These are phyloP conservation scores for Neolamprologus kungweensis DNA, from an alignment of 2,113 vertebrate species.

Conservation along the genomic window DNA sequence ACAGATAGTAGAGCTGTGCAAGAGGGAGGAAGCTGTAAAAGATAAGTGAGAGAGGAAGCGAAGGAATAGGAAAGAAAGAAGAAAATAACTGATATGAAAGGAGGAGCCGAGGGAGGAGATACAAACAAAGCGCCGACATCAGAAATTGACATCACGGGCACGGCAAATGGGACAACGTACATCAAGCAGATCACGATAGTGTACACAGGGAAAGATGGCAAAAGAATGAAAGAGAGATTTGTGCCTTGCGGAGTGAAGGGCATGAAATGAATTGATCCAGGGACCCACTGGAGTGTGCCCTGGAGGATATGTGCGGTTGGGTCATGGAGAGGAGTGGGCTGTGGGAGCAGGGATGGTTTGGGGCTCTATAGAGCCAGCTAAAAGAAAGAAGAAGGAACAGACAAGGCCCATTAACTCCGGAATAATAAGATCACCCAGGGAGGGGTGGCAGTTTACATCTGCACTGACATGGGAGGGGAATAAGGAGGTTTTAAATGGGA, in stretches of 20 bases:
- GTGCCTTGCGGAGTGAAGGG: slow-evolving; percentile 50
- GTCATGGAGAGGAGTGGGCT: slow-evolving; percentile 20
- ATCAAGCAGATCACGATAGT: slow-evolving; percentile 34
- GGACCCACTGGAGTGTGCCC: slow-evolving; percentile 42
- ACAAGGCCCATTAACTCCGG: slow-evolving; percentile 63
- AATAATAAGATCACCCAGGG: slow-evolving; percentile 19
- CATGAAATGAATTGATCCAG: slow-evolving; percentile 57
- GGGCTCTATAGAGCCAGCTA: slow-evolving; percentile 16
- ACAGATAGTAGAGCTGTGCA: background rate
- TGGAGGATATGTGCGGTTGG: slow-evolving; percentile 23
- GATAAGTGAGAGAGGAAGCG: background rate
- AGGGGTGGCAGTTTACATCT: background rate
- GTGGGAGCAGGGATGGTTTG: slow-evolving; percentile 6
- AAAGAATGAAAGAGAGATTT: slow-evolving; percentile 50
- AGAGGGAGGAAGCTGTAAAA: background rate
- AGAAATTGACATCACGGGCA: slow-evolving; percentile 40
- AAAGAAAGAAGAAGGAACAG: slow-evolving; percentile 29
- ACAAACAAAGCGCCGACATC: slow-evolving; percentile 19
- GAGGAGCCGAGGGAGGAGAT: slow-evolving; percentile 18
- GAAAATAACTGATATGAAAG: background rate
- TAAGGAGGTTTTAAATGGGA: background rate
- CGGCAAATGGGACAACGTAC: slow-evolving; percentile 22
- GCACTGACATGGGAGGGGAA: background rate
- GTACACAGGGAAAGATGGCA: slow-evolving; percentile 26
- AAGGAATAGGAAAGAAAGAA: background rate